These are phyloP conservation scores for Luscinia luscinia DNA, from an alignment of 2,797 vertebrate genomes.

Conservation along the genomic window DNA sequence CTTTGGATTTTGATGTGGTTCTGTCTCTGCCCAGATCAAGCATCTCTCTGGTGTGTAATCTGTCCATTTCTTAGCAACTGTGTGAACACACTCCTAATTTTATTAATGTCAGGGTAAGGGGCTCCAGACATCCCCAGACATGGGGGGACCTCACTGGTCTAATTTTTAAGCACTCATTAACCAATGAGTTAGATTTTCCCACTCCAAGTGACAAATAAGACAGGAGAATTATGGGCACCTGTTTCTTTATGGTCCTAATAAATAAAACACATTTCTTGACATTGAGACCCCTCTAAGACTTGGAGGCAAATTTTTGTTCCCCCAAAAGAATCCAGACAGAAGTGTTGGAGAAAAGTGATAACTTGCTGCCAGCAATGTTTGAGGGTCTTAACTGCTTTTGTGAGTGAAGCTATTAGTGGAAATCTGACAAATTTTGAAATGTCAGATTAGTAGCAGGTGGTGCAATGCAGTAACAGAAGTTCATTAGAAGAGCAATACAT, in stretches of 20 bases:
- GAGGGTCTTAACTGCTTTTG: conserved; percentile 25
- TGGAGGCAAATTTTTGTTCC: conserved; percentile 37
- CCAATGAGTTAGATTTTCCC: conserved; percentile 34
- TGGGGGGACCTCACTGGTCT: neutral
- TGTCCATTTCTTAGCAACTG: neutral
- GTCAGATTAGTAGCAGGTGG: conserved; percentile 16
- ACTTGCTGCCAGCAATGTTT: conserved; percentile 21
- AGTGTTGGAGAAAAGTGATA: neutral
- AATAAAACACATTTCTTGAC: conserved; percentile 52
- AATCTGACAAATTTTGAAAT: conserved; percentile 60
- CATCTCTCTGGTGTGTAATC: neutral
- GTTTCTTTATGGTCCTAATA: conserved; percentile 56
- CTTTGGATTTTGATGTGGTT: neutral
- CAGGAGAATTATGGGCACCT: conserved; percentile 10
- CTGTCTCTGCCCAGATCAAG: neutral
- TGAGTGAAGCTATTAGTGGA: conserved; percentile 45
- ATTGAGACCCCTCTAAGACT: neutral
- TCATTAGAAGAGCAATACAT: conserved; percentile 14
- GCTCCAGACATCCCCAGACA: neutral
- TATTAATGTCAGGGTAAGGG: neutral
- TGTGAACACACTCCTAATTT: neutral
- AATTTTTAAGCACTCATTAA: neutral
- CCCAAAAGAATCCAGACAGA: conserved; percentile 47
- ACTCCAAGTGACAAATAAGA: conserved; percentile 24
- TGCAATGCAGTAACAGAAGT: neutral